A percentile compares a stretch with the other conserved stretches of the same genome.
phyloP scores from a whole-genome alignment of 2,797 vertebrate genomes.

The Percopsis omiscomaycus region DNA sequence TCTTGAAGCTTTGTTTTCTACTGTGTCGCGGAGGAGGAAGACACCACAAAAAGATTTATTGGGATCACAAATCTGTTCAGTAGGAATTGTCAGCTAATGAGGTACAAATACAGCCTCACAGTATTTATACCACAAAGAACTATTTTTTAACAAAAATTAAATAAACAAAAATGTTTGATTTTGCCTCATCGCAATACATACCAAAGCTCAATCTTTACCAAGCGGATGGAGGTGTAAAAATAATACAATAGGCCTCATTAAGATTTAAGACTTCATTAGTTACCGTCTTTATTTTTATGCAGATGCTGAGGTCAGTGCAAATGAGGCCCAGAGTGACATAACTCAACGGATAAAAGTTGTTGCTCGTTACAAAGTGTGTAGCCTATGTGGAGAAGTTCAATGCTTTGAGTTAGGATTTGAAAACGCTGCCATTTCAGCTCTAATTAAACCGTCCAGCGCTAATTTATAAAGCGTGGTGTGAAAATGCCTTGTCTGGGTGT shows the following conservation, averaged over 20 bases:
- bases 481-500: conserved; percentile 19
- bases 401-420: conserved; percentile 31
- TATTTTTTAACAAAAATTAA: too few relatives aligned
- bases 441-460: conserved; percentile 50
- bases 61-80: conserved; percentile 21
- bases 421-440: conserved; percentile 47
- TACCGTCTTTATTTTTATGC: conserved; percentile 15
- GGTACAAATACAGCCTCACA: conserved; percentile 49
- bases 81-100: conserved; percentile 49
- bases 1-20: conserved; percentile 38
- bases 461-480: conserved; percentile 35
- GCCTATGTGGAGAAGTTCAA: conserved; percentile 38
- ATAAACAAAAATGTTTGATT: too few relatives aligned
- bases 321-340: conserved; percentile 20
- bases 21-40: background rate
- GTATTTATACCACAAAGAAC: too few relatives aligned
- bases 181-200: too few relatives aligned
- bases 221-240: background rate
- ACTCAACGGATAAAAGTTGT: conserved; percentile 33
- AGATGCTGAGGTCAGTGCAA: conserved; percentile 18
- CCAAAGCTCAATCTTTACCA: too few relatives aligned
- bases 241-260: conserved; percentile 10
- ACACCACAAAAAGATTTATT: conserved; percentile 15
- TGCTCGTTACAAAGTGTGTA: conserved; percentile 27
- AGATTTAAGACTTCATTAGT: conserved; percentile 13